phyloP scores from a whole-genome alignment of 1,140 invertebrate genomes.

The Carposina sasakii region DNA sequence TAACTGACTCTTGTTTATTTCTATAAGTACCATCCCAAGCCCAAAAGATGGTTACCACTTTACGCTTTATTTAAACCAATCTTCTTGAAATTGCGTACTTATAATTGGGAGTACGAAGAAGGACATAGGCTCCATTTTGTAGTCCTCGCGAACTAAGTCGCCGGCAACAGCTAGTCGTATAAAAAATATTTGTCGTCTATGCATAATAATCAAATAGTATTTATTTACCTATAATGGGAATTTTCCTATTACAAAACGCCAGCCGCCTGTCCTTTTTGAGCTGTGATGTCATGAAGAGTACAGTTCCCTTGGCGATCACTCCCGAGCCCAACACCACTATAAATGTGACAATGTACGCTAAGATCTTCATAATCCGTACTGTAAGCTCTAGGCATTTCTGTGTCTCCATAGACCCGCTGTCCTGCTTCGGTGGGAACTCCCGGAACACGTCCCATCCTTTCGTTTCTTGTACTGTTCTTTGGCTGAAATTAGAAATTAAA shows the following conservation, averaged over 20 bases:
- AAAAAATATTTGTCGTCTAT: too few species aligned
- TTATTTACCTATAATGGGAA: too few species aligned
- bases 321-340: conserved; percentile 86
- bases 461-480: conserved; percentile 87
- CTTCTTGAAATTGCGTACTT: too few species aligned
- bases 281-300: conserved; percentile 94
- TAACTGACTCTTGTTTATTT: too few species aligned
- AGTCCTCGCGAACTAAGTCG: too few species aligned
- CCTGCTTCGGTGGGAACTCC: conserved; percentile 88
- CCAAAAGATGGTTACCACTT: too few species aligned
- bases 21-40: too few species aligned
- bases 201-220: too few species aligned
- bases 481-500: conserved; percentile 74
- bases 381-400: conserved; percentile 90
- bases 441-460: conserved; percentile 98
- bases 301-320: conserved; percentile 88
- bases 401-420: conserved; percentile 90
- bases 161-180: too few species aligned
- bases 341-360: conserved; percentile 90
- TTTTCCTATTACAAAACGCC: conserved; percentile 87
- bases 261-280: conserved; percentile 82
- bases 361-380: conserved; percentile 88
- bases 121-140: too few species aligned
- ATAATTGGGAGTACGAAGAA: too few species aligned
- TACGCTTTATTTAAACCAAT: too few species aligned